Evolutionary conservation across 2,113 vertebrate genomes (phyloP).

Genomic region (Daphoenositta chrysoptera): DNA sequence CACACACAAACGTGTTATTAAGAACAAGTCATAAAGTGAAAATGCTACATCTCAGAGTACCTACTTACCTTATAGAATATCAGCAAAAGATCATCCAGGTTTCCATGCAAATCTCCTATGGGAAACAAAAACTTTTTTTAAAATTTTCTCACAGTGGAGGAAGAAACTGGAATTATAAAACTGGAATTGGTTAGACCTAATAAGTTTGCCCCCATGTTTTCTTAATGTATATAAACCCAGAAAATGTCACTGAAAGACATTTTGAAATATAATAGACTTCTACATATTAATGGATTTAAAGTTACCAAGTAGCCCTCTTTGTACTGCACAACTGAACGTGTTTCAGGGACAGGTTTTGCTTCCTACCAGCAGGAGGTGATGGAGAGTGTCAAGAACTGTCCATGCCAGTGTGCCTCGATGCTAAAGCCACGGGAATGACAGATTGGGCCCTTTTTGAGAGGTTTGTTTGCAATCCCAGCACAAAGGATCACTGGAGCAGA

Average conservation of each 20-base stretch:
- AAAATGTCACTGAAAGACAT: background rate
- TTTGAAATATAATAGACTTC: background rate
- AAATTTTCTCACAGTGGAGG: background rate
- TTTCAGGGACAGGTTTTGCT: background rate
- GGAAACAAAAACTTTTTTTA: background rate
- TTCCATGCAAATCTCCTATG: conserved; percentile 93
- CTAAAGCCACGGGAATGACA: background rate
- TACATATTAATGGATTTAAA: background rate
- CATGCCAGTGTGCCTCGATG: background rate
- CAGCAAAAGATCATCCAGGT: conserved; percentile 91
- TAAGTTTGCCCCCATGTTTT: background rate
- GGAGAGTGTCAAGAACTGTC: background rate
- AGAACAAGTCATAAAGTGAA: background rate
- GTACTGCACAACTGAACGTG: background rate
- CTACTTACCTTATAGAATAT: conserved; percentile 94
- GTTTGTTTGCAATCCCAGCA: background rate
- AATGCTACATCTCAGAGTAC: background rate
- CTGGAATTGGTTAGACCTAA: background rate
- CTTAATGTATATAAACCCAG: background rate
- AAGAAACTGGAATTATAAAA: background rate
- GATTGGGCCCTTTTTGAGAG: background rate
- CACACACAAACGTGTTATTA: background rate
- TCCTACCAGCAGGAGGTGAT: background rate
- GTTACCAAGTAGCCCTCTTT: background rate
- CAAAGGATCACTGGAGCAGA: background rate